Base-by-base conservation (phyloP, 1,140 invertebrate species). In the Bombus superbus region DNA sequence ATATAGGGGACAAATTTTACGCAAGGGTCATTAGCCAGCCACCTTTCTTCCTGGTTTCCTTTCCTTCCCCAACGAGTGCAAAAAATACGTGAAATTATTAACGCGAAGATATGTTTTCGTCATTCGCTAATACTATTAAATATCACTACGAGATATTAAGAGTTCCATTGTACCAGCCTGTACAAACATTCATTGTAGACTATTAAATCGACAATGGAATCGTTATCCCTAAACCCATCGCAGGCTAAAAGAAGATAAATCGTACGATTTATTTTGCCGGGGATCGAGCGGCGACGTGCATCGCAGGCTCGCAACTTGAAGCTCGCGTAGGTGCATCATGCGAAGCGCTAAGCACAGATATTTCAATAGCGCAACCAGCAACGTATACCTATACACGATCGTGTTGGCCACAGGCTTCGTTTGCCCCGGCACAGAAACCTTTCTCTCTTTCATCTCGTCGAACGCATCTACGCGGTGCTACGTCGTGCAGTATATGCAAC, bases 381-480 rank as follows among this genome's bases (percentile, higher is more conserved):
- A 80, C 74, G 71, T 38, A 13, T 57, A 18, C 47, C 47, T 53
- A 59, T 28, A 68, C 72, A 32, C 69, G 78, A 35, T 86, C 71
- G 64, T 83, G 84, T 82, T 86, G 88, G 75, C 79, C 87, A 89
- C 83, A 81, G 80, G 87, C 76, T 86, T 66, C 83, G 74, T 59
- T 79, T 78, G 80, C 81, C 85, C 68, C 87, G 87, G 59, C 83
- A 89, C 84, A 89, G 84, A 89, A 86, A 89, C 66, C 79, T 89
- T 86, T 89, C 80, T 86, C 78, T 66, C 79, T 59, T 59, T 47
- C 69, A 11, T 88, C 72, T 88, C 59, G 35, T 64, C 22, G 42
- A 3, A 44, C 62, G 83, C 53, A 42, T 80, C 62, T 57, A 64
- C 57, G 40, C n/a, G 28, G 32, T 10, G 15, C 10, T 40, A n/a